Evolutionary conservation across 2,888 invertebrate species (phyloP), one percentile per base, ranked within the genome.

Genomic region (Pandemis heparana): DNA sequence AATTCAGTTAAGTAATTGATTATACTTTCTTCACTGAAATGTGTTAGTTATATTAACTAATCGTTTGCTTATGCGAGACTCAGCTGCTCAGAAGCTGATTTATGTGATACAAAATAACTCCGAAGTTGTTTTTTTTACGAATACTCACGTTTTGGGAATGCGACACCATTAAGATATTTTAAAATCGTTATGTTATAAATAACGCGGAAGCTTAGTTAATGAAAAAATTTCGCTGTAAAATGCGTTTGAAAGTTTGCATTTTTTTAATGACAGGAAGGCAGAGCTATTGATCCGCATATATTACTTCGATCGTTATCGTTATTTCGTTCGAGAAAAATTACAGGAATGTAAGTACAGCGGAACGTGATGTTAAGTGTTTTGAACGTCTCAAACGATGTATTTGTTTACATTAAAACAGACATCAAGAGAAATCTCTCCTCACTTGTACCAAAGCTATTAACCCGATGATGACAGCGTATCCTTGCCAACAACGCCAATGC

Each of bases 401-500:
- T 16, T 41, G 23, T 38, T 60, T 48, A 59, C 39, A 46, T 59
- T 38, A 23, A 16, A 53, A 53, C 51, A 46, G 39, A 43, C 41
- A 48, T 46, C 39, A 48, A 60, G 63, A 16, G 43, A 12, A 0
- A 75, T 60, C 84, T 83, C 88, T 85, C 77, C 53, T 89, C 74
- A 84, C 90, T 91, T 91, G 83, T 68, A 77, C 90, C 91, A 86
- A 81, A 77, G 69, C 77, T 77, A 80, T 85, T 82, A 82, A 85
- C 87, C 87, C 90, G 86, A 87, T 87, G 87, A 82, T 85, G 83
- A 80, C 81, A 83, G 81, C 79, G 80, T 87, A 87, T 89, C 87
- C 86, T 89, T 89, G 88, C 89, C 87, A 88, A 88, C 86, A 80
- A 82, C 84, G 83, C 83, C 85, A 87, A 81, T 83, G 85, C 61